A percentile compares a stretch with the other conserved stretches of the same genome.
Evolutionary conservation across 2,113 vertebrate species (phyloP).

Genomic region (Chaenogobius annularis): DNA sequence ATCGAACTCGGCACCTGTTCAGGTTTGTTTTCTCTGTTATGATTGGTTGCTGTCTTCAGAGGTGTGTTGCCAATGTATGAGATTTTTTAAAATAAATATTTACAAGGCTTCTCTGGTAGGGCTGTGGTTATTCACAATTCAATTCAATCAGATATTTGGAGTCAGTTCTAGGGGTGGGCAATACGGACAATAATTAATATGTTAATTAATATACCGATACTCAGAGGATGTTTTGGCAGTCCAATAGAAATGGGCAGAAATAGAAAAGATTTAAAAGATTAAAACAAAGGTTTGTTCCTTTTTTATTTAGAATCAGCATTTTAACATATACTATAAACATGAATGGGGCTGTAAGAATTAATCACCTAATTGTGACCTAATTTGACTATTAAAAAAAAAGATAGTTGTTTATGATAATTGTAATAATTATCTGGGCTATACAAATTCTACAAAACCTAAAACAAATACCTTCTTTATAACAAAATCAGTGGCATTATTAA

Average conservation of each 20-base stretch:
- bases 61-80: constrained; percentile 8
- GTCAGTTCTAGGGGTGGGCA: not conserved
- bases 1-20: constrained; percentile 54
- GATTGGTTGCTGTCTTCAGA: constrained; percentile 4
- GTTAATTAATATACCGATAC: not conserved
- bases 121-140: not conserved
- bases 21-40: constrained; percentile 11
- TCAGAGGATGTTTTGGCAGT: not conserved
- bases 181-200: not conserved
- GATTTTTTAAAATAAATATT: not conserved
- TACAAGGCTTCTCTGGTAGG: not conserved
- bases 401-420: too few species aligned
- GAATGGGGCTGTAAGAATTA: too few species aligned
- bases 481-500: too few species aligned
- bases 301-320: too few species aligned
- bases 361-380: too few species aligned
- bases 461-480: too few species aligned
- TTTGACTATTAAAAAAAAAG: too few species aligned
- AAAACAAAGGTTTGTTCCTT: too few species aligned
- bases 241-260: not conserved
- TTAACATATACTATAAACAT: too few species aligned
- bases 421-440: too few species aligned
- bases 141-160: not conserved
- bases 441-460: too few species aligned
- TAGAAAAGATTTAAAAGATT: too few species aligned